These are phyloP conservation scores for Oncorhynchus masou DNA, from an alignment of 2,113 vertebrate genomes.

Conservation along the genomic window DNA sequence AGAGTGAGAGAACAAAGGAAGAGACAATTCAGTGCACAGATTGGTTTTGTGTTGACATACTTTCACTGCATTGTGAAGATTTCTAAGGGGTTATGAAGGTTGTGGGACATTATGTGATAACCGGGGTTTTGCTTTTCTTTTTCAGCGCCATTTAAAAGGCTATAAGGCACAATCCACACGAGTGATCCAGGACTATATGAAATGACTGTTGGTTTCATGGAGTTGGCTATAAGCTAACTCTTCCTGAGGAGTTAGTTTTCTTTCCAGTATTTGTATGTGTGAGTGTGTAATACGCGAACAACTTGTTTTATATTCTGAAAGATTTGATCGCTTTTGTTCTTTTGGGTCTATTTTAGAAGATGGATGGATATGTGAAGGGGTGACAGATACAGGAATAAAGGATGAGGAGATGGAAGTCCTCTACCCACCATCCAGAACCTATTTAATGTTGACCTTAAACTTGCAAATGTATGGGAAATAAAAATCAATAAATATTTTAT, in stretches of 20 bases:
- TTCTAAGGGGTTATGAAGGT: constrained; percentile 41
- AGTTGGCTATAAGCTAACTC: constrained; percentile 47
- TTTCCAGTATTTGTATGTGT: constrained; percentile 57
- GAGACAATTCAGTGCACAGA: constrained; percentile 36
- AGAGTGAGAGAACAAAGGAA: constrained; percentile 24
- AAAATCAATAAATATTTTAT: constrained; percentile 79
- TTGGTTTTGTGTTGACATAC: constrained; percentile 47
- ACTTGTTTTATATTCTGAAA: constrained; percentile 48
- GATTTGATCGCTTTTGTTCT: constrained; percentile 47
- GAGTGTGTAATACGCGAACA: constrained; percentile 60
- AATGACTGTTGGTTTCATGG: constrained; percentile 50
- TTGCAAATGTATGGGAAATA: constrained; percentile 75
- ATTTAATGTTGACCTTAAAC: constrained; percentile 68
- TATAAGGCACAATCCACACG: constrained; percentile 64
- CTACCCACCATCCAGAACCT: constrained; percentile 56
- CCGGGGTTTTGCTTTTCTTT: constrained; percentile 51
- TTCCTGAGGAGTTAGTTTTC: constrained; percentile 48
- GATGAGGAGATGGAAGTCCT: constrained; percentile 37
- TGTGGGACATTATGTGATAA: constrained; percentile 51
- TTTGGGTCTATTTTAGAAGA: constrained; percentile 9
- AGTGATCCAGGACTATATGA: constrained; percentile 53
- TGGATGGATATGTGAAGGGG: constrained; percentile 21
- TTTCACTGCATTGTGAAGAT: constrained; percentile 62
- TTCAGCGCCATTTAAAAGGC: constrained; percentile 53
- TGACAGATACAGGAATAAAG: constrained; percentile 5